Percentiles rank a stretch among this genome's conserved stretches.
Evolutionary conservation across 2,888 invertebrate genomes (phyloP).

Genomic region (Bhutanitis thaidina): DNA sequence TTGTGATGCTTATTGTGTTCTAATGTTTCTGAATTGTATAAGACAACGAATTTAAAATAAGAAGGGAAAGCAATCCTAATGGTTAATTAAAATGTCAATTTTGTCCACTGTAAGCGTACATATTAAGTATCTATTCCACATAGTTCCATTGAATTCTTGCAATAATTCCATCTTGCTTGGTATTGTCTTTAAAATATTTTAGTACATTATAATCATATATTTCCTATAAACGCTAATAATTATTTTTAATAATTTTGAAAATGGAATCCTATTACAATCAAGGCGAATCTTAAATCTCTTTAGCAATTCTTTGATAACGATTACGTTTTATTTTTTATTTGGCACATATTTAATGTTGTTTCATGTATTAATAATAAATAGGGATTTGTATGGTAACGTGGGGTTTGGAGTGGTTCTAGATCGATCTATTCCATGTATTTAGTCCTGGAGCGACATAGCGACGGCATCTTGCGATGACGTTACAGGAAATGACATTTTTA

Average conservation of each 20-base stretch:
- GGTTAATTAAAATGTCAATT: neutral
- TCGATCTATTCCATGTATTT: constrained; percentile 4
- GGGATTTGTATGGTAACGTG: neutral
- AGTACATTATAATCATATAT: no score
- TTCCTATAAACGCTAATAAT: no score
- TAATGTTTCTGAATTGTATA: no score
- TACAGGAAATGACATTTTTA: neutral
- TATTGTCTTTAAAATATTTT: no score
- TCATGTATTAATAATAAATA: neutral
- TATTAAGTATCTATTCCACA: no score
- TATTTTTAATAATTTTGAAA: neutral
- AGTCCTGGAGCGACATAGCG: neutral
- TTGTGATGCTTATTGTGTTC: no score
- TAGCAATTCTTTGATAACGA: no score
- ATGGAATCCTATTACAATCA: neutral
- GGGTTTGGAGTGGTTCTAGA: neutral
- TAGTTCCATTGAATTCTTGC: no score
- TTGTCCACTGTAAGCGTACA: neutral
- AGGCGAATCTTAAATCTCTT: no score
- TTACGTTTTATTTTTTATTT: neutral
- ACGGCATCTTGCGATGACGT: neutral
- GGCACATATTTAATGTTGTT: neutral
- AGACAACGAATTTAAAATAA: neutral
- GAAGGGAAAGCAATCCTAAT: neutral
- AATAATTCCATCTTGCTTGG: no score